phyloP scores from a whole-genome alignment of 2,888 invertebrate species.

The Embidobia sp. region DNA sequence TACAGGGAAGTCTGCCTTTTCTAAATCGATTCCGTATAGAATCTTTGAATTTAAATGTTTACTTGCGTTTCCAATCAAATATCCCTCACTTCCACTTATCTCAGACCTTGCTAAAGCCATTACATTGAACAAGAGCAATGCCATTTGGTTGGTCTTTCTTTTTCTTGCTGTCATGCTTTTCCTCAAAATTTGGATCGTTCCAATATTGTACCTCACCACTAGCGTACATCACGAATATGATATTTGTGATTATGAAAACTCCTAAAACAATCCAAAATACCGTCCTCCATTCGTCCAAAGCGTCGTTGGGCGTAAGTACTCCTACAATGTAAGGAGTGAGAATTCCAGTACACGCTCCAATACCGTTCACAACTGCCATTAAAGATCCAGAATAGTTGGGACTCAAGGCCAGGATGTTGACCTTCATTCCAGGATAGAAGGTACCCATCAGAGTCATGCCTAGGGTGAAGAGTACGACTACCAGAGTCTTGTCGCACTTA shows the following conservation, averaged over 20 bases:
- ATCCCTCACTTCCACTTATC: not conserved
- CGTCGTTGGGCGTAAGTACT: slow-evolving; percentile 82
- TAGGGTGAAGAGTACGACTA: slow-evolving; percentile 81
- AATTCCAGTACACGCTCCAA: slow-evolving; percentile 88
- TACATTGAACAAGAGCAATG: not conserved
- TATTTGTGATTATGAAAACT: slow-evolving; percentile 86
- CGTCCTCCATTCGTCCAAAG: slow-evolving; percentile 86
- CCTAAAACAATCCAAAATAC: slow-evolving; percentile 91
- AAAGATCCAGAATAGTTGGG: slow-evolving; percentile 82
- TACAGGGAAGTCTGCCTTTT: no score
- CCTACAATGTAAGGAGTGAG: slow-evolving; percentile 87
- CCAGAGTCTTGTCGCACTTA: slow-evolving; percentile 79
- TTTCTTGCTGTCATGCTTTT: slow-evolving; percentile 64
- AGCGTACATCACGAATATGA: slow-evolving; percentile 87
- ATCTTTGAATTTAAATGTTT: not conserved
- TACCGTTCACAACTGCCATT: slow-evolving; percentile 83
- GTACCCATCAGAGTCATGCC: slow-evolving; percentile 82
- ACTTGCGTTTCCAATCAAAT: slow-evolving; percentile 2
- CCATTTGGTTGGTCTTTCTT: slow-evolving; percentile 29
- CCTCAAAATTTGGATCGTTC: slow-evolving; percentile 84
- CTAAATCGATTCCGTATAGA: no score
- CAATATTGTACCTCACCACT: slow-evolving; percentile 89
- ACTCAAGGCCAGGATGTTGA: slow-evolving; percentile 82
- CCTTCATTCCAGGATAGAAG: slow-evolving; percentile 82
- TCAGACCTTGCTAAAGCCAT: slow-evolving; percentile 17